Percentiles rank a stretch among this genome's conserved stretches.
phyloP scores from a whole-genome alignment of 2,113 vertebrate species.

The Ceyx melanurus region DNA sequence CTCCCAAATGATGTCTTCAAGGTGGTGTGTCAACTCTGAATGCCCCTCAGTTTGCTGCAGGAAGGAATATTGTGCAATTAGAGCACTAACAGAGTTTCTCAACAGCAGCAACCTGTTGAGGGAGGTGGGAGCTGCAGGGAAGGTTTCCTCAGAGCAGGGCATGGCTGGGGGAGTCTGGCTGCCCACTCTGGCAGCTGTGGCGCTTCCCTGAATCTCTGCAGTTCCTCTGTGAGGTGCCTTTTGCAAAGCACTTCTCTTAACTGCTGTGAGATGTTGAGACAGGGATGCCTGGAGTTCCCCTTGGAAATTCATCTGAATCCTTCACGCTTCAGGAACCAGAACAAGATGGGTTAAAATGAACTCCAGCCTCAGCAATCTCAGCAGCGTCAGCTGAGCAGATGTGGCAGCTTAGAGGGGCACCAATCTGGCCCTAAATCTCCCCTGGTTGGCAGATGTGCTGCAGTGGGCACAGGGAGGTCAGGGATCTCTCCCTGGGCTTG shows the following conservation, averaged over 20 bases:
- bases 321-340: neutral
- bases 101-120: neutral
- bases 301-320: neutral
- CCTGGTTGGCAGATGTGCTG: neutral
- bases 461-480: fast-evolving
- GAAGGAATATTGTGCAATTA: neutral
- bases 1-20: neutral
- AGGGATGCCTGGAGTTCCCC: neutral
- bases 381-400: neutral
- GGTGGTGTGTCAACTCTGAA: neutral
- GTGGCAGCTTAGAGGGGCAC: neutral
- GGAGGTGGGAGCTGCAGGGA: neutral
- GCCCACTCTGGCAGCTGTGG: neutral
- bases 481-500: neutral
- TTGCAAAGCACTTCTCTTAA: neutral
- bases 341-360: conserved; percentile 18
- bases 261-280: neutral
- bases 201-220: neutral
- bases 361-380: neutral
- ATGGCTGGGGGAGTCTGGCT: neutral
- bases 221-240: neutral
- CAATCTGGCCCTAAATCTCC: neutral
- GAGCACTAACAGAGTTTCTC: neutral
- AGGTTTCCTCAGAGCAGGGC: neutral
- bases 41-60: neutral